Evolutionary conservation across 2,113 vertebrate species (phyloP).

Genomic region (Esox niger): DNA sequence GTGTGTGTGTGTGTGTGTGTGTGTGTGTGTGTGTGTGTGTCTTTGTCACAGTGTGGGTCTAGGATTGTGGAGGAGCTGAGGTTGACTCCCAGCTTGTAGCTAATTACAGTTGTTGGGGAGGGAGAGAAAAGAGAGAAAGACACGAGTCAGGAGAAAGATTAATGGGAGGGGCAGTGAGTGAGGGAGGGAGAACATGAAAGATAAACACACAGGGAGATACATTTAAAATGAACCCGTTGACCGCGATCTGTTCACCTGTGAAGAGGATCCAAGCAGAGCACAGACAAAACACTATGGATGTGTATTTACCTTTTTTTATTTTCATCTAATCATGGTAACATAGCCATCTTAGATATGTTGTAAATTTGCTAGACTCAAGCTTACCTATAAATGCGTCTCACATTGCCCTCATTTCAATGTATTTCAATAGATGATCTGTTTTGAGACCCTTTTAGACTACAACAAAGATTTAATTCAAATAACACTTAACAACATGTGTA

Average conservation of each 20-base stretch:
- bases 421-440: too few relatives aligned
- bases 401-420: too few relatives aligned
- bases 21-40: slow-evolving; percentile 22
- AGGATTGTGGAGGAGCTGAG: slow-evolving; percentile 56
- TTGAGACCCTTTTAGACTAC: too few relatives aligned
- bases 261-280: not conserved
- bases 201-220: slow-evolving; percentile 1
- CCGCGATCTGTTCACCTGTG: not conserved
- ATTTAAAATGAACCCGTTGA: not conserved
- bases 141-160: not conserved
- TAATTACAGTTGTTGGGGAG: slow-evolving; percentile 63
- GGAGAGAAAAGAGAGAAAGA: slow-evolving; percentile 8
- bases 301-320: not conserved
- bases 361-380: too few relatives aligned
- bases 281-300: not conserved
- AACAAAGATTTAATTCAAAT: too few relatives aligned
- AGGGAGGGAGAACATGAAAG: not conserved
- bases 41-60: slow-evolving; percentile 20
- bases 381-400: too few relatives aligned
- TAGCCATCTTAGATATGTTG: not conserved
- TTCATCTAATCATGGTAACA: not conserved
- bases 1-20: slow-evolving; percentile 12
- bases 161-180: too few relatives aligned
- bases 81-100: slow-evolving; percentile 63
- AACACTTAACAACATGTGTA: too few relatives aligned